Base-by-base conservation (phyloP, 2,113 vertebrate species). In the Hucho hucho region DNA sequence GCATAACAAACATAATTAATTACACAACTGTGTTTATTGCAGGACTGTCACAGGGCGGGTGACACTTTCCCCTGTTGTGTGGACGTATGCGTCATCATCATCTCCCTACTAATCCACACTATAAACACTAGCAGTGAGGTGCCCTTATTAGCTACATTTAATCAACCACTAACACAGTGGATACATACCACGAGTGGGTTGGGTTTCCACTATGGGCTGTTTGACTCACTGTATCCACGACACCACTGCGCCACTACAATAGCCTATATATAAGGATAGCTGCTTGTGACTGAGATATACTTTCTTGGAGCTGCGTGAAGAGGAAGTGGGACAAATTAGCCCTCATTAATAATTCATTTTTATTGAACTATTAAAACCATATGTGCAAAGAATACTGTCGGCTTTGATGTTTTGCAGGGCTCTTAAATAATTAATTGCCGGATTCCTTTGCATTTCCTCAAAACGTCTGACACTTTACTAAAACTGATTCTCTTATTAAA, bases 321-420 rank as follows among this genome's bases (percentile, higher is more conserved):
- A 68, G 77, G 75, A 82, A 85, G 70, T 71, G 37, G 77, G 80
- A 87, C 84, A 87, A 87, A 91, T 93, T 91, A 92, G 81, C 76
- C 74, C 78, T 86, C 85, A 91, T 94, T 90, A 92, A 91, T 89
- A 90, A 90, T 56, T 90, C 64, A 89, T 83, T 83, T 78, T 90
- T 88, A 88, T 89, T 88, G 87, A 90, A 87, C 83, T 87, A 84
- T 88, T 92, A 87, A 89, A 91, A 87, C 81, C 84, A 79, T 81
- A 81, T 76, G 84, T 88, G 85, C 82, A 79, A 83, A 86, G 87
- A 90, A 89, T 79, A 88, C 74, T 67, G 77, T 74, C 18, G 74
- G 69, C 90, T 91, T 93, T 92, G 91, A 93, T 90, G 91, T 81
- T 84, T 53, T 81, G 80, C 81, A 49, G 72, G 64, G 79, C 75